phyloP scores from a whole-genome alignment of 1,140 invertebrate genomes.

The Trissolcus basalis region DNA sequence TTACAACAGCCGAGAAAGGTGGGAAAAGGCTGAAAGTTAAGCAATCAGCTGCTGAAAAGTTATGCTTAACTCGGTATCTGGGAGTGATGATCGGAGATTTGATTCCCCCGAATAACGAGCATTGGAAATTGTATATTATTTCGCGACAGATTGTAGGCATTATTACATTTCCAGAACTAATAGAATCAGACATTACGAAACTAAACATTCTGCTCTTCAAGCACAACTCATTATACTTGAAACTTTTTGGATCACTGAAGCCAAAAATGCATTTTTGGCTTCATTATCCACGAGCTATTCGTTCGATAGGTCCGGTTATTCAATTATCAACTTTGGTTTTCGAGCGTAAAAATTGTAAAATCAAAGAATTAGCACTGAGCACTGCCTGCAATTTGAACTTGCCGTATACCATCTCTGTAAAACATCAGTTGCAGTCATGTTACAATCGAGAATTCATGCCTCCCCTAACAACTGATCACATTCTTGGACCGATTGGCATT shows the following conservation, averaged over 20 bases:
- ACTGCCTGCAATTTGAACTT: slow-evolving; percentile 8
- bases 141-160: slow-evolving; percentile 25
- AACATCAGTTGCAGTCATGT: slow-evolving; percentile 34
- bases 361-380: slow-evolving; percentile 13
- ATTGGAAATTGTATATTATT: slow-evolving; percentile 25
- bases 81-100: slow-evolving; percentile 9
- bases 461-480: neutral
- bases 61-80: slow-evolving; percentile 6
- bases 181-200: neutral
- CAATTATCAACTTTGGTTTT: slow-evolving; percentile 11
- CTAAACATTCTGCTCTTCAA: slow-evolving; percentile 6
- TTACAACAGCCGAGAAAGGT: neutral
- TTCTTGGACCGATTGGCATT: slow-evolving; percentile 11
- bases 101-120: neutral
- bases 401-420: slow-evolving; percentile 33
- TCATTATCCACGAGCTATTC: slow-evolving; percentile 12
- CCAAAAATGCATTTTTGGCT: slow-evolving; percentile 26
- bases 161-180: slow-evolving; percentile 15
- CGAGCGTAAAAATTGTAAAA: slow-evolving; percentile 22
- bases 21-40: slow-evolving; percentile 1
- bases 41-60: neutral
- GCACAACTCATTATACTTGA: slow-evolving; percentile 21
- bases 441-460: slow-evolving; percentile 2
- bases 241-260: slow-evolving; percentile 18
- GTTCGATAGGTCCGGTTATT: slow-evolving; percentile 23